Evolutionary conservation across 1,140 invertebrate genomes (phyloP).

Genomic region (Zaprionus ornatus): DNA sequence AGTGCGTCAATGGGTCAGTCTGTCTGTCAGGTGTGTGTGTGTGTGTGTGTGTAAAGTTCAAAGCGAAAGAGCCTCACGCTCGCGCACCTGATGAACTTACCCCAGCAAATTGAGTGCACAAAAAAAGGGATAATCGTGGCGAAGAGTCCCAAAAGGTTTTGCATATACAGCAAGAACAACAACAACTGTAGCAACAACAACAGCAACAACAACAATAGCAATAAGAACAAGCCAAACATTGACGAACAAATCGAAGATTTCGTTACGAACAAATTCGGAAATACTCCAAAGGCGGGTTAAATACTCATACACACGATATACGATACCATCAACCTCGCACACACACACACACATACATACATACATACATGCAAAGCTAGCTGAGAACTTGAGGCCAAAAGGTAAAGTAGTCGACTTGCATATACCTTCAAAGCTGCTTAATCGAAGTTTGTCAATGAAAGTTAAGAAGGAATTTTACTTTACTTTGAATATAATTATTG

Average conservation of each 20-base stretch:
- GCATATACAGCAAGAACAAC: slow-evolving; percentile 21
- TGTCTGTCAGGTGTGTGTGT: slow-evolving; percentile 10
- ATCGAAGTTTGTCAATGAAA: too few relatives aligned
- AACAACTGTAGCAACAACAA: slow-evolving; percentile 11
- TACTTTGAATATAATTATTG: too few relatives aligned
- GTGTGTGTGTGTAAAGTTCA: slow-evolving; percentile 46
- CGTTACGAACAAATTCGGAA: slow-evolving; percentile 21
- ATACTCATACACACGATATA: slow-evolving; percentile 11
- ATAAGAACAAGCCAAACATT: slow-evolving; percentile 14
- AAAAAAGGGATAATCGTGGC: slow-evolving; percentile 73
- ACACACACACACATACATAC: slow-evolving; percentile 1
- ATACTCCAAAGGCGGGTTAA: slow-evolving; percentile 43
- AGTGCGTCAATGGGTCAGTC: slow-evolving; percentile 19
- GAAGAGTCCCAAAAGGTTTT: slow-evolving; percentile 63
- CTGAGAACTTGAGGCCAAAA: background rate
- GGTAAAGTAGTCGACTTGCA: background rate
- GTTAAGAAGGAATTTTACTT: too few relatives aligned
- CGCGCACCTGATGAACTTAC: slow-evolving; percentile 58
- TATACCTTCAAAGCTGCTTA: slow-evolving; percentile 9
- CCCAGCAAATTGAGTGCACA: slow-evolving; percentile 71
- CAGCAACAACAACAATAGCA: background rate
- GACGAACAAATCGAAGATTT: slow-evolving; percentile 45
- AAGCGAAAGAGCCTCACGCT: slow-evolving; percentile 42
- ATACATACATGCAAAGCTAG: background rate
- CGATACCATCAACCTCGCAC: background rate